Evolutionary conservation across 2,888 invertebrate species (phyloP).

Genomic region (Gari tellinella): DNA sequence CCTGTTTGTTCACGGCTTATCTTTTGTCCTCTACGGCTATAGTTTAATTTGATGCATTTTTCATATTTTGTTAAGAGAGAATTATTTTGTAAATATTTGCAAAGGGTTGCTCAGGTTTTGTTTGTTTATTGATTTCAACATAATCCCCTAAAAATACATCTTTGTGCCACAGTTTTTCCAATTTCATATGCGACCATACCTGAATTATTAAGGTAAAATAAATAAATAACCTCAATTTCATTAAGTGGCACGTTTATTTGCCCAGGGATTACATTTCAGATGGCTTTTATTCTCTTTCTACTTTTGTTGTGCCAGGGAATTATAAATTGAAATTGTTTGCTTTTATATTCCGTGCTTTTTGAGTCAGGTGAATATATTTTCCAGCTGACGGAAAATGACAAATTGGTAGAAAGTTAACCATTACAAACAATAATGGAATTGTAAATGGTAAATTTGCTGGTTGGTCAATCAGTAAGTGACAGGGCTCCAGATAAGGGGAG

Average conservation of each 20-base stretch:
- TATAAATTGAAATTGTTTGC: conserved; percentile 28
- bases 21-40: not conserved
- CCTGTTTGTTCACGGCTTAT: not conserved
- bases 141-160: conserved; percentile 37
- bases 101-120: conserved; percentile 41
- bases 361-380: too few relatives aligned
- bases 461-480: too few relatives aligned
- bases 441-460: too few relatives aligned
- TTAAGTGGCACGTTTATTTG: conserved; percentile 31
- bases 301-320: conserved; percentile 19
- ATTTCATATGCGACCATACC: too few relatives aligned
- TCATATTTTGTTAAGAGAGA: conserved; percentile 31
- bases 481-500: too few relatives aligned
- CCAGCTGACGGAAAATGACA: too few relatives aligned
- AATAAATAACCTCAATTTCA: conserved; percentile 45
- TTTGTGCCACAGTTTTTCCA: not conserved
- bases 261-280: conserved; percentile 41
- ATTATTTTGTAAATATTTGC: conserved; percentile 54
- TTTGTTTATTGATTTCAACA: conserved; percentile 49
- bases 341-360: conserved; percentile 13
- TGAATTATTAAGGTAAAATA: conserved; percentile 33
- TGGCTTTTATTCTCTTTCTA: conserved; percentile 32
- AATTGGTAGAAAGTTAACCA: too few relatives aligned
- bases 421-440: too few relatives aligned
- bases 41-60: conserved; percentile 30